phyloP scores from a whole-genome alignment of 92 coral and sea anemone species.

The Desmophyllum pertusum region DNA sequence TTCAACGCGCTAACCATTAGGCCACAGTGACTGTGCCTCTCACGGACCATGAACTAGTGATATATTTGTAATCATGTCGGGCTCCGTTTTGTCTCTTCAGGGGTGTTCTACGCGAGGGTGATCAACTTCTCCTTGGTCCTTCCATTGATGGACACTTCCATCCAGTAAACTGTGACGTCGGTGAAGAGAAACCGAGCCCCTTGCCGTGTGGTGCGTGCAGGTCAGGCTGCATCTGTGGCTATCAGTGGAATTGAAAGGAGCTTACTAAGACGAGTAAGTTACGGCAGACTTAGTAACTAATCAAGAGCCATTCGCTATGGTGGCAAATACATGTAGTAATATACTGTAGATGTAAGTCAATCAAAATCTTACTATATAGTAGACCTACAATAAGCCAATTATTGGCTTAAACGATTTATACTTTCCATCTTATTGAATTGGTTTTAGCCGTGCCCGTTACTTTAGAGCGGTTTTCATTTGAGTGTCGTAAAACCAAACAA shows the following conservation, averaged over 20 bases:
- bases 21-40: no score
- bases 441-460: no score
- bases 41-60: neutral
- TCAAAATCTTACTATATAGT: no score
- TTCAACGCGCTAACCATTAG: no score
- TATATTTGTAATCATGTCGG: no score
- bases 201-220: constrained; percentile 92
- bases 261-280: constrained; percentile 79
- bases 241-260: constrained; percentile 84
- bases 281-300: neutral
- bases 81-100: constrained; percentile 41
- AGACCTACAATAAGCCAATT: no score
- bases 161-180: constrained; percentile 75
- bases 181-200: constrained; percentile 93
- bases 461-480: no score
- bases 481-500: no score
- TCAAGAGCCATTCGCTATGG: no score
- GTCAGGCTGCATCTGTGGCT: constrained; percentile 96
- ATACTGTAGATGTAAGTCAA: no score
- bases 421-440: no score
- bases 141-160: constrained; percentile 74
- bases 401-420: no score
- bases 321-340: neutral
- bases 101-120: constrained; percentile 95
- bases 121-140: constrained; percentile 84